Evolutionary conservation across 2,888 invertebrate genomes (phyloP), one percentile per base, ranked within the genome.

Genomic region (Calephelis perditalis): DNA sequence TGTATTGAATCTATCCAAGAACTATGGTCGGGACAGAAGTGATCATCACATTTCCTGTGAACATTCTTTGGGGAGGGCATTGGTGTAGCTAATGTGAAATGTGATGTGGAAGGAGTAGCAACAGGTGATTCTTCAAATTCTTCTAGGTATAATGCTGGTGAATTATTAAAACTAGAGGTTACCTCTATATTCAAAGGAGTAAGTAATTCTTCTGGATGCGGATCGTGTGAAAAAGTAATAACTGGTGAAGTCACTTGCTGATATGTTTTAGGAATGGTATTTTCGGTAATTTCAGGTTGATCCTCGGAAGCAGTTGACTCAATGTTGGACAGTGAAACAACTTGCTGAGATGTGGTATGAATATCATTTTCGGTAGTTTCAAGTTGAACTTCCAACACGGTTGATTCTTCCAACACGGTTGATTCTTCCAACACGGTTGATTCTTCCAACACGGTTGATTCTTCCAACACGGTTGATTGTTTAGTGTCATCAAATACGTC

Each of bases 51-150:
- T 26, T 54, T 54, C 36, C 26, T 54, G 54, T 54, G 54, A 26
- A 54, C 54, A 54, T 54, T 60, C 11, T 55, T 56, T 46, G 56
- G 60, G 12, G 56, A 60, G 37, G 60, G 56, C 60, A 60, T 60
- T 60, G 55, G 60, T 46, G 60, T 60, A 60, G 60, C 60, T 60
- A 60, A 8, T 56, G 55, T 46, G 36, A 60, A 46, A 46, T 60
- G 60, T 56, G 60, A 60, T 44, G 47, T 56, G 55, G 60, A 60
- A 44, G 60, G 60, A 8, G 60, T 60, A 45, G 60, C 55, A 60
- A 56, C 44, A 56, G 55, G 44, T 55, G 60, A 45, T 55, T 60
- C 60, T 60, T 60, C 60, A 56, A 15, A 44, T 58, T 46, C 58
- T 58, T 46, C 58, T 49, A 58, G 26, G 54, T 54, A 26, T 36